These are phyloP conservation scores for Stenurella melanura DNA, from an alignment of 2,888 invertebrate genomes.

Conservation along the genomic window DNA sequence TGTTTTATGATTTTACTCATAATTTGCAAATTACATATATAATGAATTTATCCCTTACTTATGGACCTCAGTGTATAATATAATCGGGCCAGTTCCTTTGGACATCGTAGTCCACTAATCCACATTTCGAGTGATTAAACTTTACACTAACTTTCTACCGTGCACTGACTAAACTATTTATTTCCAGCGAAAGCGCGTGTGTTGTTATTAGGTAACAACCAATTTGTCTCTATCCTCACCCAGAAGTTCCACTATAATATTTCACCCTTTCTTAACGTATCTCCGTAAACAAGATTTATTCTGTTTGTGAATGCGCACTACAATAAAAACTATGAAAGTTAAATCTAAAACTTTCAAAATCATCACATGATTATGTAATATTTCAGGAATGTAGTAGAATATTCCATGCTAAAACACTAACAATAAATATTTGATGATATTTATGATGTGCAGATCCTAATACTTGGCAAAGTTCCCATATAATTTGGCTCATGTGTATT, in stretches of 20 bases:
- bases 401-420: slow-evolving; percentile 25
- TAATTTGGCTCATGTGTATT: slow-evolving; percentile 26
- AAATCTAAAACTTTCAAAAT: background rate
- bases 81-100: too few species aligned
- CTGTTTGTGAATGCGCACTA: slow-evolving; percentile 1
- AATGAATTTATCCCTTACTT: too few species aligned
- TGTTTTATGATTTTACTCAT: too few species aligned
- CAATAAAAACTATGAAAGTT: background rate
- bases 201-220: background rate
- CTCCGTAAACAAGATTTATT: background rate
- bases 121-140: too few species aligned
- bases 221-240: background rate
- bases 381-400: background rate
- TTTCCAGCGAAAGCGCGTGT: background rate
- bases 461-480: slow-evolving; percentile 42
- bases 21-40: too few species aligned
- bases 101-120: too few species aligned
- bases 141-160: too few species aligned
- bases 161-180: background rate
- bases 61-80: too few species aligned
- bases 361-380: background rate
- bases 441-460: slow-evolving; percentile 34
- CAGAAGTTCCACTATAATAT: background rate
- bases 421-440: slow-evolving; percentile 24
- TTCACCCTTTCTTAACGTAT: background rate